Conservation (phyloP, 2,797 vertebrate species). For the Agapornis canus region DNA sequence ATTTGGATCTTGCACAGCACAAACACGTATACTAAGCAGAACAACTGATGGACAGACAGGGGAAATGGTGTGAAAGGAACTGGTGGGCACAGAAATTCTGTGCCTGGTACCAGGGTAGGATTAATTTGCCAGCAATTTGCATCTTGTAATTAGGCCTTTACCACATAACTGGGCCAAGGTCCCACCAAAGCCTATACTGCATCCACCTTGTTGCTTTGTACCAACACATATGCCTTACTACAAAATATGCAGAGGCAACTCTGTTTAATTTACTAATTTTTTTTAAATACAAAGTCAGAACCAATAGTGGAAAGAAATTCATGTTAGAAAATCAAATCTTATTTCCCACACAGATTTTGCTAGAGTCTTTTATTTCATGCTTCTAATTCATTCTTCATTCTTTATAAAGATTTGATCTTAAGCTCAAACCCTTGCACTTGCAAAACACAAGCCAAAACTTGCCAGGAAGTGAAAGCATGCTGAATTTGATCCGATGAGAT, state of each 20-base stretch:
- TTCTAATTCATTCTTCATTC: background rate
- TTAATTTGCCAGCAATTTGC: background rate
- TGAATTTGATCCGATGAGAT: background rate
- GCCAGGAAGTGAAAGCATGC: background rate
- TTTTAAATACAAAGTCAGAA: background rate
- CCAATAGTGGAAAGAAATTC: background rate
- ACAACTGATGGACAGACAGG: background rate
- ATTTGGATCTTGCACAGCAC: background rate
- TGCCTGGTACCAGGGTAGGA: background rate
- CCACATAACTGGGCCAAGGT: background rate
- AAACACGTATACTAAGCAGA: background rate
- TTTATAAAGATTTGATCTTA: background rate
- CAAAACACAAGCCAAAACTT: conserved; percentile 7
- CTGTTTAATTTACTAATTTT: background rate
- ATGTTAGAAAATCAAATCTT: background rate
- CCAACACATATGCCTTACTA: background rate
- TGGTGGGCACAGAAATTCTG: background rate
- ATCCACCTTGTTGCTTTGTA: background rate
- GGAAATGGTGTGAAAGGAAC: background rate
- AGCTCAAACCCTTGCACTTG: background rate
- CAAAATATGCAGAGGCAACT: background rate
- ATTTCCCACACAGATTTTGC: background rate
- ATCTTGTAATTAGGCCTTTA: background rate
- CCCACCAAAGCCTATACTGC: background rate
- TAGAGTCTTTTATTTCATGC: background rate